Percentiles rank a stretch among this genome's conserved stretches.
Conservation (phyloP, 1,140 invertebrate genomes). For the Drosophila arizonae region DNA sequence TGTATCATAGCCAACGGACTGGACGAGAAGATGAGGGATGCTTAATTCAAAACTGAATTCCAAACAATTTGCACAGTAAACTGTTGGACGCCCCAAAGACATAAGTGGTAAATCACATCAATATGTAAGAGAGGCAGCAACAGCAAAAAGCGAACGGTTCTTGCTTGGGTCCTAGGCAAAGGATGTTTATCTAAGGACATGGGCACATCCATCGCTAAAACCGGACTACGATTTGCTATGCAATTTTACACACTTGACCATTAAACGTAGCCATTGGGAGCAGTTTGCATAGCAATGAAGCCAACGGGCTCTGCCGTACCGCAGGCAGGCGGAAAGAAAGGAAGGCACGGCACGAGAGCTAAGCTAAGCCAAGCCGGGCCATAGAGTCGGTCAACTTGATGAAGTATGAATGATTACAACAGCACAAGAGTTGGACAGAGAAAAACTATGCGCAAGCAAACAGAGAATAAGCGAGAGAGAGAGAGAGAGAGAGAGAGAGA, state of each 20-base stretch:
- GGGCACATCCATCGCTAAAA: conserved; percentile 35
- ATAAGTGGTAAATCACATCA: conserved; percentile 82
- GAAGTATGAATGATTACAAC: conserved; percentile 78
- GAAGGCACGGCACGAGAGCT: conserved; percentile 40
- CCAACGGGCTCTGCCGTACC: conserved; percentile 42
- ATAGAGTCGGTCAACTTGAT: conserved; percentile 71
- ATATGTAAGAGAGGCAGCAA: conserved; percentile 70
- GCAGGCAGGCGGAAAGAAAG: conserved; percentile 26
- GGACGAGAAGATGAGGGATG: background rate
- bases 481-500: conserved; percentile 3
- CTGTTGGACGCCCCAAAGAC: conserved; percentile 65
- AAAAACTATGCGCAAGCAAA: conserved; percentile 18
- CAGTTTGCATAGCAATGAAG: conserved; percentile 80
- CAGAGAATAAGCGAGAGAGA: background rate
- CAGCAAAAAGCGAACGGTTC: conserved; percentile 18
- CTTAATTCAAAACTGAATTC: conserved; percentile 72
- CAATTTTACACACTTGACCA: conserved; percentile 82
- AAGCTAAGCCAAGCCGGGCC: conserved; percentile 30
- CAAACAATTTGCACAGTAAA: conserved; percentile 76
- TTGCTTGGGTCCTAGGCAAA: conserved; percentile 46
- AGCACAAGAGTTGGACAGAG: conserved; percentile 37
- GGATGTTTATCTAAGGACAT: conserved; percentile 72
- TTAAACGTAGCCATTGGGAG: conserved; percentile 81
- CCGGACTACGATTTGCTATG: conserved; percentile 72
- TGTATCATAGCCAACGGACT: conserved; percentile 32